Evolutionary conservation across 2,113 vertebrate species (phyloP).

Genomic region (Euleptes europaea): DNA sequence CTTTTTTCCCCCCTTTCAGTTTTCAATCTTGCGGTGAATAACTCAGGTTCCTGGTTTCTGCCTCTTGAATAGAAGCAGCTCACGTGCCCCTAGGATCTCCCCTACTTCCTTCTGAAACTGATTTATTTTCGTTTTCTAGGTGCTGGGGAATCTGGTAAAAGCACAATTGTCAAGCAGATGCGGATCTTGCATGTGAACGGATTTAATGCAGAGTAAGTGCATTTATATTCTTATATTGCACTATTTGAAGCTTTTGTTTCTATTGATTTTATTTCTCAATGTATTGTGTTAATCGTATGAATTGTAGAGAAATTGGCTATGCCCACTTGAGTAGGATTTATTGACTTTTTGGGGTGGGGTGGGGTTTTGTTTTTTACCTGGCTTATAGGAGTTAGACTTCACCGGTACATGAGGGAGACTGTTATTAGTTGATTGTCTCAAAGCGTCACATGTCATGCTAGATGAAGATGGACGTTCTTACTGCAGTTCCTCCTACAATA

Average conservation of each 20-base stretch:
- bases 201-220: conserved; percentile 98
- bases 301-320: conserved; percentile 16
- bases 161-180: conserved; percentile 98
- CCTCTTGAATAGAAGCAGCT: conserved; percentile 28
- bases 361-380: not conserved
- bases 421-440: not conserved
- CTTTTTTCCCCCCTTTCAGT: conserved; percentile 54
- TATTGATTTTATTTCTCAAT: not conserved
- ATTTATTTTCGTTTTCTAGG: conserved; percentile 83
- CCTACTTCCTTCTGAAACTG: conserved; percentile 68
- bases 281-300: conserved; percentile 18
- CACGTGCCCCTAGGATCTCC: conserved; percentile 36
- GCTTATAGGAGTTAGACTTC: conserved; percentile 15
- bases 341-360: not conserved
- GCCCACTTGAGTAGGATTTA: conserved; percentile 37
- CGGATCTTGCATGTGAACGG: conserved; percentile 96
- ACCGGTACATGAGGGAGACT: conserved; percentile 5
- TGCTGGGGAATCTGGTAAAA: conserved; percentile 98
- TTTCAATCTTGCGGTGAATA: conserved; percentile 45
- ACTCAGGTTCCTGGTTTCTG: conserved; percentile 52
- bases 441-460: conserved; percentile 36
- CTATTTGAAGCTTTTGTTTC: not conserved
- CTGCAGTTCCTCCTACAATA: conserved; percentile 63
- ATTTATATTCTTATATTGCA: conserved; percentile 36
- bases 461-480: conserved; percentile 34